A percentile compares a stretch with the other conserved stretches of the same genome.
Conservation (phyloP, 92 coral and sea anemone genomes). For the Micromussa lordhowensis region DNA sequence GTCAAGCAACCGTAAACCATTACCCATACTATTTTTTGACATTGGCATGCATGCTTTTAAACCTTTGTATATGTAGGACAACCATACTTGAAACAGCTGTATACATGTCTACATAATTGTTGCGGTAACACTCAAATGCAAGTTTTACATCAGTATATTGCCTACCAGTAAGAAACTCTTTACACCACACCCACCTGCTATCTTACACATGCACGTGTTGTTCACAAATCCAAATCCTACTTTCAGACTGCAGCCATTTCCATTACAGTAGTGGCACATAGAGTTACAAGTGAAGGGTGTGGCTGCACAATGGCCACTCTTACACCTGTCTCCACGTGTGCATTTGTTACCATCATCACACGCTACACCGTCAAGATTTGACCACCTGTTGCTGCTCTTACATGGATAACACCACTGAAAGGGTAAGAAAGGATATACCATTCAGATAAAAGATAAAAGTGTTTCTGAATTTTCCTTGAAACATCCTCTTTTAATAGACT, state of each 20-base stretch:
- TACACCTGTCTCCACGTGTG: constrained; percentile 76
- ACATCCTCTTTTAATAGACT: too few relatives aligned
- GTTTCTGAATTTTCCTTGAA: too few relatives aligned
- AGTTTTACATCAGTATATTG: too few relatives aligned
- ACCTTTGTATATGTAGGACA: too few relatives aligned
- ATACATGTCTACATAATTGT: too few relatives aligned
- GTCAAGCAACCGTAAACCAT: too few relatives aligned
- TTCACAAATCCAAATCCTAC: constrained; percentile 83
- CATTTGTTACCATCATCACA: constrained; percentile 80
- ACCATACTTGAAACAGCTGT: too few relatives aligned
- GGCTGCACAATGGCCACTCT: constrained; percentile 75
- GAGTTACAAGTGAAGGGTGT: constrained; percentile 70
- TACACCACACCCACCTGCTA: constrained; percentile 62
- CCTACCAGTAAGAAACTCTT: too few relatives aligned
- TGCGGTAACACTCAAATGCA: too few relatives aligned
- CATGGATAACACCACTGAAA: not conserved
- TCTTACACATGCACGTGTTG: constrained; percentile 82
- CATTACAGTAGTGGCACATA: constrained; percentile 80
- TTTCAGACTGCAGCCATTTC: constrained; percentile 77
- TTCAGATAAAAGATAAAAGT: too few relatives aligned
- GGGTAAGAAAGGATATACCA: not conserved
- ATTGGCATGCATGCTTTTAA: too few relatives aligned
- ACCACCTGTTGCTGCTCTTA: constrained; percentile 40
- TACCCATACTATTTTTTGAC: too few relatives aligned
- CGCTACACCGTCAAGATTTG: constrained; percentile 63